These are phyloP conservation scores for Myotis planiceps DNA, from an alignment of 2,797 vertebrate genomes.

Conservation along the genomic window DNA sequence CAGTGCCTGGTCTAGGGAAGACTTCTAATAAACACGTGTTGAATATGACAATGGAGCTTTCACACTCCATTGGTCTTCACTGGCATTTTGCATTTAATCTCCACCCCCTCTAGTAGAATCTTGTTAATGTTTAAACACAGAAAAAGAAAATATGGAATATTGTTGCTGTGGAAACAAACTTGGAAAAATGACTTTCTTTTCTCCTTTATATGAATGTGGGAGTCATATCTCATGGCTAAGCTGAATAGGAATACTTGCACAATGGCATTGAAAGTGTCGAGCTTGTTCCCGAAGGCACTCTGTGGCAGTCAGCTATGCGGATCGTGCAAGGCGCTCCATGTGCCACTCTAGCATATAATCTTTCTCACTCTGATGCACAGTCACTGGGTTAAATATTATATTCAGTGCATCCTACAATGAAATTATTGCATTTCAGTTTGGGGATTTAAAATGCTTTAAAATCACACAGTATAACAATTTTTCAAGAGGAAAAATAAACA, in stretches of 20 bases:
- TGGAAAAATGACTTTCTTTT: constrained; percentile 50
- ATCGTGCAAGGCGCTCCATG: fast-evolving
- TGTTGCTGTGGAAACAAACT: constrained; percentile 78
- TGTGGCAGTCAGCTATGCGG: neutral
- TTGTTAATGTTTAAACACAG: constrained; percentile 31
- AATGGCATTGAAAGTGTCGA: neutral
- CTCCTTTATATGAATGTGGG: constrained; percentile 29
- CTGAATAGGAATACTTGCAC: neutral
- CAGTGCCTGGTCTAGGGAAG: neutral
- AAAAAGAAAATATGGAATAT: constrained; percentile 47
- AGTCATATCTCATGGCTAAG: neutral
- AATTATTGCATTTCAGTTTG: constrained; percentile 55
- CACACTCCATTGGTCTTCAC: neutral
- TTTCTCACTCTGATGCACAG: constrained; percentile 9
- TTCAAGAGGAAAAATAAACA: constrained; percentile 30
- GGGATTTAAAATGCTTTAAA: constrained; percentile 58
- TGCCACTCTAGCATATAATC: neutral
- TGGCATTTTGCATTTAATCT: constrained; percentile 1
- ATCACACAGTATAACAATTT: constrained; percentile 40
- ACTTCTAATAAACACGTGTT: neutral
- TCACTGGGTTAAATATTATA: constrained; percentile 59
- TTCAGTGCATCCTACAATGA: constrained; percentile 44
- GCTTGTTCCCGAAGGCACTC: neutral
- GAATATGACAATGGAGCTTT: neutral
- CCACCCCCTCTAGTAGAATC: neutral